A percentile compares a stretch with the other conserved stretches of the same genome.
Conservation (phyloP, 1,140 invertebrate species). For the Gonatopus flavifemur region DNA sequence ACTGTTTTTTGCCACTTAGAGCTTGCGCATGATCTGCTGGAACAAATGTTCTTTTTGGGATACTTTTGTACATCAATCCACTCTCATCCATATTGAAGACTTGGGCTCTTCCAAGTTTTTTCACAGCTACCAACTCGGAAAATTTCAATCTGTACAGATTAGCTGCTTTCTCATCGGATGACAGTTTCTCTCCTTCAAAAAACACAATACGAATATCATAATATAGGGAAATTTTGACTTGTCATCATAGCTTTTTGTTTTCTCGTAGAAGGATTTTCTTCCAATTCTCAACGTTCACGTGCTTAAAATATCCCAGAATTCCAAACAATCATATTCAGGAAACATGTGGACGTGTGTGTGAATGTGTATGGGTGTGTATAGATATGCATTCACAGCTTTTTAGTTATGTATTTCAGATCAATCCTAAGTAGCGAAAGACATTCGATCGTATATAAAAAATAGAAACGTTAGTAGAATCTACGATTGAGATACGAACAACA, state of each 20-base stretch:
- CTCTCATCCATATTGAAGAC: conserved; percentile 11
- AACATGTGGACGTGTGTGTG: too few relatives aligned
- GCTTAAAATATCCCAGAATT: not conserved
- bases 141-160: conserved; percentile 5
- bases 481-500: too few relatives aligned
- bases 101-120: conserved; percentile 9
- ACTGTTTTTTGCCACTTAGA: conserved; percentile 25
- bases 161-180: conserved; percentile 8
- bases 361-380: not conserved
- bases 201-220: not conserved
- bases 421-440: too few relatives aligned
- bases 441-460: too few relatives aligned
- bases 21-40: too few relatives aligned
- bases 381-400: too few relatives aligned
- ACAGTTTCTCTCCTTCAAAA: conserved; percentile 11
- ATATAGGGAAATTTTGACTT: too few relatives aligned
- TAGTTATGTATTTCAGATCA: too few relatives aligned
- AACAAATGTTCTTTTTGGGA: conserved; percentile 1
- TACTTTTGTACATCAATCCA: conserved; percentile 3
- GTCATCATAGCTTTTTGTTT: too few relatives aligned
- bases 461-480: too few relatives aligned
- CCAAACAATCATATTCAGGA: not conserved
- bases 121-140: conserved; percentile 4
- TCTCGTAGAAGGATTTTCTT: too few relatives aligned
- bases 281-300: too few relatives aligned